Evolutionary conservation across 2,797 vertebrate species (phyloP), one percentile per base, ranked within the genome.

Genomic region (Champsocephalus esox): DNA sequence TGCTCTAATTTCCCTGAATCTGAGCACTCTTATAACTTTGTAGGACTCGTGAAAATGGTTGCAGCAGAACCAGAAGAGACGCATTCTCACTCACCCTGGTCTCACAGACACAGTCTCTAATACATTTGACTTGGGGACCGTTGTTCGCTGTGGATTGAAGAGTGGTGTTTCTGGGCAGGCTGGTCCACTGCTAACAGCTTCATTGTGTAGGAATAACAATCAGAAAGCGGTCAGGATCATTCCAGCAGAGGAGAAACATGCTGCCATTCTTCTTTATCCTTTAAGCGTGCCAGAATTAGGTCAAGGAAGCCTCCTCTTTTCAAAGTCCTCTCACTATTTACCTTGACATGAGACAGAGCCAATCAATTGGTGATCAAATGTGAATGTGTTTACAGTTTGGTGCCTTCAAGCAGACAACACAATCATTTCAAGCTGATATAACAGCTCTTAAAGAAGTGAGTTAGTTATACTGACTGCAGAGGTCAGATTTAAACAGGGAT

Each of bases 171-270:
- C 38, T 73, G 65, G 34, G 54, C 51, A 69, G 54, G 65, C 66
- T 32, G 61, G 12, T 48, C 44, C 66, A 9, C 66, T 46, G 58
- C 12, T 54, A 74, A 67, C 66, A 0, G 62, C n/a, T 32, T 75
- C 70, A 74, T 75, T 79, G 73, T 80, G 61, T 45, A 28, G 72
- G 28, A 65, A 60, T 43, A 67, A 68, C 80, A 72, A 75, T 79
- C 63, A 50, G 16, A 73, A 54, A 44, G 60, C 32, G 69, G 74
- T 67, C 61, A 43, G 58, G 17, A 48, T 66, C 61, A 67, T 69
- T 67, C 11, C 34, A 2, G 6, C 41, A 45, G 61, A 67, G 6
- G 48, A 68, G 67, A 78, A 75, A 68, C 75, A 78, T 58, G 66
- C 48, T 50, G 48, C 67, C 65, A 63, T 70, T 77, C 56, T 52